Conservation (phyloP, 1,140 invertebrate genomes). For the Drosophila neocordata region DNA sequence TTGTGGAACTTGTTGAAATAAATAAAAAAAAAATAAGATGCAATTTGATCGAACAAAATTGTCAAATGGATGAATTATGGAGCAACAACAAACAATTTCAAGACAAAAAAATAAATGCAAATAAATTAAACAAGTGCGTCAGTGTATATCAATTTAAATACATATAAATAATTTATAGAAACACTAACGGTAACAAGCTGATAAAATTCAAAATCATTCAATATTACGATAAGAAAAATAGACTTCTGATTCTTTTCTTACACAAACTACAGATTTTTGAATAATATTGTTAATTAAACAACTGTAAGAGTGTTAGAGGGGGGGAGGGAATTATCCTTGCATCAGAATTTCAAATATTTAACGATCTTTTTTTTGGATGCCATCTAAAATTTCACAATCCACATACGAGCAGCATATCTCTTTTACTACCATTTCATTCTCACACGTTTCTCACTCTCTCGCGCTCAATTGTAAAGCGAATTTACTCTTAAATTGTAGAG, state of each 20-base stretch:
- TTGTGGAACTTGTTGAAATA: slow-evolving; percentile 23
- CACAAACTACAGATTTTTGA: too few relatives aligned
- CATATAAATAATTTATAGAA: slow-evolving; percentile 18
- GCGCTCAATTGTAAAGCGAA: too few relatives aligned
- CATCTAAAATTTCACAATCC: slow-evolving; percentile 16
- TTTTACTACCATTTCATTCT: too few relatives aligned
- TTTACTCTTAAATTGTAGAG: too few relatives aligned
- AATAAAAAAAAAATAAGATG: too few relatives aligned
- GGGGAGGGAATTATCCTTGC: too few relatives aligned
- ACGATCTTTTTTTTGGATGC: slow-evolving; percentile 13
- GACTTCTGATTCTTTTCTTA: too few relatives aligned
- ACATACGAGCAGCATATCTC: too few relatives aligned
- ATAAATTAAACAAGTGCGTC: slow-evolving; percentile 26
- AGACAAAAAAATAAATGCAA: slow-evolving; percentile 41
- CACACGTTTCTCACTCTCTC: neutral
- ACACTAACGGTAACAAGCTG: neutral
- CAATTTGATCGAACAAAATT: neutral
- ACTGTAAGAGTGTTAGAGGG: too few relatives aligned
- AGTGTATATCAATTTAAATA: neutral
- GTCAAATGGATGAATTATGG: neutral
- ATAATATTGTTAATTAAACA: too few relatives aligned
- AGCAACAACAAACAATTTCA: slow-evolving; percentile 23
- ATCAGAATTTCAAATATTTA: slow-evolving; percentile 5
- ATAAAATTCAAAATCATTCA: neutral
- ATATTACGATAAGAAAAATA: too few relatives aligned